Base-by-base conservation (phyloP, 2,888 invertebrate genomes). In the Machimus rusticus region DNA sequence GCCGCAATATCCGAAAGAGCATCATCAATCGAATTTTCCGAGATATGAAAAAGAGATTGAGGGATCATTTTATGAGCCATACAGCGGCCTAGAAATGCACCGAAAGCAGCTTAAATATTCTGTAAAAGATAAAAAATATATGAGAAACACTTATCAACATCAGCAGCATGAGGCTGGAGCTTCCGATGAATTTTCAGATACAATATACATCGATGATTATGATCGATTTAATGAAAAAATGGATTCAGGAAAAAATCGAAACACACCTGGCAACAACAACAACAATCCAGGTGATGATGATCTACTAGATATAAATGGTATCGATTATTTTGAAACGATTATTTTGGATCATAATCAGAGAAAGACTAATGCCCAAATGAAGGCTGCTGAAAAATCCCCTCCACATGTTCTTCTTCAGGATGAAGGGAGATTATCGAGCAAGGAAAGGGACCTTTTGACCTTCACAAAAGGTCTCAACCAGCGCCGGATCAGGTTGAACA, bases 141-240 rank as follows among this genome's bases (percentile, higher is more conserved):
- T 43, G 37, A 39, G 46, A 16, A 74, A 43, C 23, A 19, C 43
- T 4, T 57, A 37, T 4, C 37, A 57, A 14, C 57, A 82, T 2
- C 28, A 66, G 23, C 66, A 19, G 19, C 19, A 9, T 12, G 66
- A 28, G 9, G 3, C 14, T 9, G 23, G 12, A 2, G n/a, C 2
- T 43, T 74, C 85, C 19, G 85, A 85, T 85, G 85, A 85, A 37
- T 74, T 74, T 9, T 74, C 87, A 8, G 89, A 90, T 31, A 90
- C 89, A 2, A 90, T 90, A 81, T 90, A 90, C 39, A 90, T 90
- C 78, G 90, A 90, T 84, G 90, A 90, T 55, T 89, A 89, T 66
- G 90, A 90, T 37, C 89, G 89, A 34, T 82, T 88, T 5, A 81
- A 87, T 43, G 89, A 87, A n/a, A 89, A 87, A 16, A 84, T 86